phyloP scores from a whole-genome alignment of 2,797 vertebrate species.

The Paramormyrops hopkinsi region DNA sequence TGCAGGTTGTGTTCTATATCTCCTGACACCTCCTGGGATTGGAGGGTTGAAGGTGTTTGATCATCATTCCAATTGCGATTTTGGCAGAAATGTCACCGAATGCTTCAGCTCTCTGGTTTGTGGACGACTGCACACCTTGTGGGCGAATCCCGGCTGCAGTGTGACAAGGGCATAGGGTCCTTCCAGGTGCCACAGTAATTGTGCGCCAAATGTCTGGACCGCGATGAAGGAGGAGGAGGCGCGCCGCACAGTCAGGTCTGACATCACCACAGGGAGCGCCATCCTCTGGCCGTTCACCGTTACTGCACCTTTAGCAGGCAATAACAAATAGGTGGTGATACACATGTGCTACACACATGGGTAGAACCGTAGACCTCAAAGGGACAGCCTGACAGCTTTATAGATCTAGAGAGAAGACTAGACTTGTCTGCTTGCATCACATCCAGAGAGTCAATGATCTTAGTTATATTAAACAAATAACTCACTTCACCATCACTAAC shows the following conservation, averaged over 20 bases:
- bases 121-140: conserved; percentile 61
- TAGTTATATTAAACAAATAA: not conserved
- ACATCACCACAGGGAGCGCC: conserved; percentile 61
- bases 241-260: conserved; percentile 57
- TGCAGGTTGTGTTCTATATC: not conserved
- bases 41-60: not conserved
- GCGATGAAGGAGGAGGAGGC: conserved; percentile 77
- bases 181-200: conserved; percentile 73
- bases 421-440: not conserved
- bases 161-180: conserved; percentile 66
- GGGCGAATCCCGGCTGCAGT: conserved; percentile 71
- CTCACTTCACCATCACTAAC: not conserved
- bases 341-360: not conserved
- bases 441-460: not conserved
- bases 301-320: conserved; percentile 59
- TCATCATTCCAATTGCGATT: not conserved
- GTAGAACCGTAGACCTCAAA: not conserved
- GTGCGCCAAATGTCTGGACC: conserved; percentile 67
- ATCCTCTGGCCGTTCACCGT: conserved; percentile 62
- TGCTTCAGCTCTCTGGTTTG: not conserved
- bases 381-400: not conserved
- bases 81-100: not conserved
- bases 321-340: not conserved
- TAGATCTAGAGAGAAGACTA: not conserved
- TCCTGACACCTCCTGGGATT: not conserved